A percentile compares a stretch with the other conserved stretches of the same genome.
Conservation (phyloP, 2,888 invertebrate genomes). For the Clivina fossor region DNA sequence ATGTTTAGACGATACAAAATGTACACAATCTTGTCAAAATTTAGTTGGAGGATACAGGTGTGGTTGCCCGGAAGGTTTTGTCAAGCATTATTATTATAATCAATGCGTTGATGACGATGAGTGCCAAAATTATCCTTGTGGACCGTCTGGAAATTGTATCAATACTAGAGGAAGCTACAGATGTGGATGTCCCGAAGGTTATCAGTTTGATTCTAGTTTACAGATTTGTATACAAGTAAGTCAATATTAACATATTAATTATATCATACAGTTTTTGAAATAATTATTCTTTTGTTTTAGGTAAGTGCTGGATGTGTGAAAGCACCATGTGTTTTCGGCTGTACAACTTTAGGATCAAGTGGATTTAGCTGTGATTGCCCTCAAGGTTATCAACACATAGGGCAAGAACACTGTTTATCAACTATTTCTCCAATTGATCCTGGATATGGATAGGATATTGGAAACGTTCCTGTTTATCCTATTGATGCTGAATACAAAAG, state of each 20-base stretch:
- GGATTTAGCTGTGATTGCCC: constrained; percentile 81
- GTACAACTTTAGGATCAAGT: constrained; percentile 62
- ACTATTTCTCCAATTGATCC: constrained; percentile 49
- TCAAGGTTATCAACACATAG: constrained; percentile 78
- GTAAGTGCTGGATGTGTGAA: constrained; percentile 69
- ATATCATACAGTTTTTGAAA: no score
- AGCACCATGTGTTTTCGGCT: constrained; percentile 82
- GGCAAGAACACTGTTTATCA: constrained; percentile 61
- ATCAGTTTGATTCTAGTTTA: constrained; percentile 69
- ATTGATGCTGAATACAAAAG: constrained; percentile 63
- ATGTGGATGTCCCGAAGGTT: constrained; percentile 76
- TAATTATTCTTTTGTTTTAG: no score
- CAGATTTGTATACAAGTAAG: constrained; percentile 73
- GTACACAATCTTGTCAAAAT: constrained; percentile 76
- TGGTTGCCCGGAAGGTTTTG: constrained; percentile 72
- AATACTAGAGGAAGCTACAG: constrained; percentile 73
- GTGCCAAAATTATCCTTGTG: constrained; percentile 69
- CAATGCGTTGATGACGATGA: constrained; percentile 75
- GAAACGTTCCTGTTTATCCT: constrained; percentile 72
- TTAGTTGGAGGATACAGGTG: constrained; percentile 73
- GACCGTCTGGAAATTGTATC: constrained; percentile 66
- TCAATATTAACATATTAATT: constrained; percentile 13
- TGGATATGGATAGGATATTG: constrained; percentile 64
- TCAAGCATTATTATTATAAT: constrained; percentile 64
- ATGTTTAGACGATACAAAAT: constrained; percentile 70